phyloP scores from a whole-genome alignment of 2,888 invertebrate genomes.

The Torymus texanus region DNA sequence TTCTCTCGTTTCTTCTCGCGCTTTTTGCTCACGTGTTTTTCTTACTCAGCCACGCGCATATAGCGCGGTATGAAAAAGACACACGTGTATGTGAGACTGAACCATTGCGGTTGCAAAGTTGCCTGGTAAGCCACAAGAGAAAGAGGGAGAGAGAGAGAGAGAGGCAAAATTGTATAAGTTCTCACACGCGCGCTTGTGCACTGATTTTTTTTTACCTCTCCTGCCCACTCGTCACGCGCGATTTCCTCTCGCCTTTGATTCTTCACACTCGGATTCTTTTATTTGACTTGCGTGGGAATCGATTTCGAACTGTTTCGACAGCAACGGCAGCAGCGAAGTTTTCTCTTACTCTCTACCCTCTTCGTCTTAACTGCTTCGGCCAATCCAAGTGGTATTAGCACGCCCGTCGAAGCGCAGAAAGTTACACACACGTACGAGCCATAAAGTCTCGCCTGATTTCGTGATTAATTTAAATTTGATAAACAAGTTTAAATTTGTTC shows the following conservation, averaged over 20 bases:
- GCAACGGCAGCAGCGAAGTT: too few species aligned
- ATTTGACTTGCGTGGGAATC: conserved; percentile 13
- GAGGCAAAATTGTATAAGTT: not conserved
- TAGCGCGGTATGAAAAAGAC: not conserved
- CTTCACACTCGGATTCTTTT: conserved; percentile 24
- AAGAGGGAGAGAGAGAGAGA: not conserved
- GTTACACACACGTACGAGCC: too few species aligned
- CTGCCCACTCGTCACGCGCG: not conserved
- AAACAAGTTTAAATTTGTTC: too few species aligned
- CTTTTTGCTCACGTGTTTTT: not conserved
- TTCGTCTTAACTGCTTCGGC: not conserved
- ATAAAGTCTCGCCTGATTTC: too few species aligned
- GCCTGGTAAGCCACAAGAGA: not conserved
- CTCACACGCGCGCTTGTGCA: not conserved
- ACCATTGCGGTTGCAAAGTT: not conserved
- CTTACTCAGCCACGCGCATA: not conserved
- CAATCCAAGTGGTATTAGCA: conserved; percentile 8
- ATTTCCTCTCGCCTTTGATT: not conserved
- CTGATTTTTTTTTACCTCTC: conserved; percentile 4
- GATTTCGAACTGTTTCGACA: not conserved
- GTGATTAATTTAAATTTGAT: too few species aligned
- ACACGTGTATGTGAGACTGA: not conserved
- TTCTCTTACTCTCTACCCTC: not conserved
- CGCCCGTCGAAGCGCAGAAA: too few species aligned
- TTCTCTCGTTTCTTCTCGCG: not conserved